Percentiles rank a stretch among this genome's conserved stretches.
Evolutionary conservation across 1,140 invertebrate genomes (phyloP).

Genomic region (Zaprionus taronus): DNA sequence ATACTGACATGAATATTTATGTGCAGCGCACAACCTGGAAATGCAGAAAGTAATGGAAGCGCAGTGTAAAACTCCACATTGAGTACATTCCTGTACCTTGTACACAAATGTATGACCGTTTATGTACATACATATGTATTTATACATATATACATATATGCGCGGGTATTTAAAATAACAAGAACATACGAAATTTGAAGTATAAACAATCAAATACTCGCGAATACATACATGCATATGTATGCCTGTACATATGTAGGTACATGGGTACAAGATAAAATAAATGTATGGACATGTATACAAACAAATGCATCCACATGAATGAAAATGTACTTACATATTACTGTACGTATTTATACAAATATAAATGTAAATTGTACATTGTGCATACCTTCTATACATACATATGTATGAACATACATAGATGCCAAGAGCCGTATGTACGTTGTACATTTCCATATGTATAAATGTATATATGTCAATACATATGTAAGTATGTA

Average conservation of each 20-base stretch:
- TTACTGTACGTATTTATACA: too few relatives aligned
- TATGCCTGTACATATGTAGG: too few relatives aligned
- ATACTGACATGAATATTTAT: conserved; percentile 27
- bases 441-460: too few relatives aligned
- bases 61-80: background rate
- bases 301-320: too few relatives aligned
- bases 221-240: background rate
- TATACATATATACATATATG: background rate
- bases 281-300: too few relatives aligned
- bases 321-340: too few relatives aligned
- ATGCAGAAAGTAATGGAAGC: background rate
- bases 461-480: too few relatives aligned
- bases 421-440: too few relatives aligned
- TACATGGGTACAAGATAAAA: background rate
- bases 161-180: too few relatives aligned
- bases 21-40: background rate
- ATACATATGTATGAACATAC: too few relatives aligned
- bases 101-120: background rate
- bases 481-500: background rate
- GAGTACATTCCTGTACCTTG: background rate
- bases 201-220: background rate
- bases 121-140: conserved; percentile 21
- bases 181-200: background rate
- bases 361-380: too few relatives aligned
- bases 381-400: too few relatives aligned